Evolutionary conservation across 2,888 invertebrate species (phyloP), one percentile per base, ranked within the genome.

Genomic region (Eupithecia exiguata): DNA sequence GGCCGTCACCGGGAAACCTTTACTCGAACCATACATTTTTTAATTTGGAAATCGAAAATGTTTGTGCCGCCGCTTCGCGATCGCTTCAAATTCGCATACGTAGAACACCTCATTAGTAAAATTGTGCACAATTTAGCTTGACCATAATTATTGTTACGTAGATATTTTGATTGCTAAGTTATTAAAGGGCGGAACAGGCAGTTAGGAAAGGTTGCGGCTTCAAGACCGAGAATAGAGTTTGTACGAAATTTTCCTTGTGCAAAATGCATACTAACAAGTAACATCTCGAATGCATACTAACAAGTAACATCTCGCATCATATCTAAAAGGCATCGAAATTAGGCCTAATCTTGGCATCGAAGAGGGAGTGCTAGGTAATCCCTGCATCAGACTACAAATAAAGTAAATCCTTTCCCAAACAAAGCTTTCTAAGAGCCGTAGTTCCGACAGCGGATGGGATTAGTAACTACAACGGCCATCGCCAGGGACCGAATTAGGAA

Each of bases 401-500:
- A 71, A 75, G 69, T 58, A 58, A 72, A 75, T 70, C 72, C 75
- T 75, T 70, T 72, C 46, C 1, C 58, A 58, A 58, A 58, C 68
- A 77, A 77, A 71, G 77, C 75, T 69, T 70, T 36, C 72, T 69
- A 58, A 72, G 72, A 75, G 69, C 67, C 66, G 58, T 58, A 58
- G 58, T 58, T 58, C 58, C 58, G 58, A 58, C 58, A 58, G 21
- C 58, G 58, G 71, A 70, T 58, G 62, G 77, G 75, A 75, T 77
- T 77, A 77, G 73, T 70, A 30, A 69, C 65, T 69, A 71, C 65
- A 61, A 30, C 25, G 46, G 14, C 40, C 30, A 30, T 30, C 65
- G 25, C 25, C 58, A 58, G 58, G 25, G 58, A 25, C 12, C 25
- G 12, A 12, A 14, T 58, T 25, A 58, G 58, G 14, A 25, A 25